Percentiles rank a stretch among this genome's conserved stretches.
Conservation (phyloP, 2,113 vertebrate genomes). For the Ranitomeya imitator region DNA sequence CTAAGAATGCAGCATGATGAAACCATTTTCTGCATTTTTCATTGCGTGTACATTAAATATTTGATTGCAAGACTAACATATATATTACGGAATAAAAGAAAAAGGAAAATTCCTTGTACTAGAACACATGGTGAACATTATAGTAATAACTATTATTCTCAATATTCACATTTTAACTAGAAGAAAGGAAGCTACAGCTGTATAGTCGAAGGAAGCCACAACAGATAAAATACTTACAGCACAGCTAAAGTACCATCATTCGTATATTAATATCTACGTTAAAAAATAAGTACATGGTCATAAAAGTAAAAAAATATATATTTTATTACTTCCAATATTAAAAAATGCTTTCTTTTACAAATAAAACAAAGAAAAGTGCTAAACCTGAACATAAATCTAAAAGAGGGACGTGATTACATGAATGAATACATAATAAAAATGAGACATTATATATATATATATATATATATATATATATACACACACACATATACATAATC, state of each 20-base stretch:
- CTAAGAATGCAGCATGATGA: constrained; percentile 37
- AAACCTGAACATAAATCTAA: no score
- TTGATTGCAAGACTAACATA: neutral
- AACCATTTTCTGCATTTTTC: constrained; percentile 48
- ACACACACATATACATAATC: no score
- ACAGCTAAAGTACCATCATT: neutral
- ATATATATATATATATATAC: no score
- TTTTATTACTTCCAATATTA: no score
- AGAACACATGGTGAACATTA: neutral
- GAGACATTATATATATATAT: no score
- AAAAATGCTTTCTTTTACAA: no score
- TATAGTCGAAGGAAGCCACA: neutral
- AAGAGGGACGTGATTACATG: no score
- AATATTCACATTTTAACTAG: neutral
- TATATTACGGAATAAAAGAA: neutral
- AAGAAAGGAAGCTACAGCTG: neutral
- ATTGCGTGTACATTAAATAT: constrained; percentile 10
- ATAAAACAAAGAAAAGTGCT: no score
- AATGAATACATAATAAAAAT: no score
- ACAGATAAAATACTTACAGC: neutral
- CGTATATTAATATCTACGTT: no score
- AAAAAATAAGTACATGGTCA: no score
- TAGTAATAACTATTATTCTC: neutral
- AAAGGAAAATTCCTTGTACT: neutral
- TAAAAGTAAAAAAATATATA: no score